Conservation (phyloP, 1,140 invertebrate species). For the Anoplolepis gracilipes region DNA sequence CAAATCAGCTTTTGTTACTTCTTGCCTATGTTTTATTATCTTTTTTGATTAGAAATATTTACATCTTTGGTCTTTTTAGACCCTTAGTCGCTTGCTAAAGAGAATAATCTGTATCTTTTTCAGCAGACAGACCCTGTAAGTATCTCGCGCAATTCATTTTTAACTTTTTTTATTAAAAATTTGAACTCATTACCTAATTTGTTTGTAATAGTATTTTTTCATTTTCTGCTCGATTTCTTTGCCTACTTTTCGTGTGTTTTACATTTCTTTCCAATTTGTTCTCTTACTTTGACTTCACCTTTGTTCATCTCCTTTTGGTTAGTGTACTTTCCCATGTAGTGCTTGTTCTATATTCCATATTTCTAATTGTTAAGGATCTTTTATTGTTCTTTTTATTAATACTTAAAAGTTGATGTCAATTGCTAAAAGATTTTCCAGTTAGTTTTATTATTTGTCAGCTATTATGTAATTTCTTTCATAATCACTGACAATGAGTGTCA, state of each 20-base stretch:
- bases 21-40: constrained; percentile 65
- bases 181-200: background rate
- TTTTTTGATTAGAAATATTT: constrained; percentile 59
- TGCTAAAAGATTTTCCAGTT: too few relatives aligned
- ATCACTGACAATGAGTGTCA: too few relatives aligned
- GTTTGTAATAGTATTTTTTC: background rate
- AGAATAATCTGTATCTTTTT: constrained; percentile 57
- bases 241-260: background rate
- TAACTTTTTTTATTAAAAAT: background rate
- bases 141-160: background rate
- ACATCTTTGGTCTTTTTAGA: constrained; percentile 29
- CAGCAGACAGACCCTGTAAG: background rate
- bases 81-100: constrained; percentile 66
- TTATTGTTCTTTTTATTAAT: too few relatives aligned
- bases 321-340: background rate
- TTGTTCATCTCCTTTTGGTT: background rate
- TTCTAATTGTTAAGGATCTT: background rate
- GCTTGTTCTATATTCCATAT: background rate
- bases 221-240: background rate
- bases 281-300: background rate
- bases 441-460: too few relatives aligned
- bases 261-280: background rate
- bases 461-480: too few relatives aligned
- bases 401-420: too few relatives aligned
- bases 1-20: constrained; percentile 43